Conservation (phyloP, 2,888 invertebrate genomes). For the Adelognathus sp. region DNA sequence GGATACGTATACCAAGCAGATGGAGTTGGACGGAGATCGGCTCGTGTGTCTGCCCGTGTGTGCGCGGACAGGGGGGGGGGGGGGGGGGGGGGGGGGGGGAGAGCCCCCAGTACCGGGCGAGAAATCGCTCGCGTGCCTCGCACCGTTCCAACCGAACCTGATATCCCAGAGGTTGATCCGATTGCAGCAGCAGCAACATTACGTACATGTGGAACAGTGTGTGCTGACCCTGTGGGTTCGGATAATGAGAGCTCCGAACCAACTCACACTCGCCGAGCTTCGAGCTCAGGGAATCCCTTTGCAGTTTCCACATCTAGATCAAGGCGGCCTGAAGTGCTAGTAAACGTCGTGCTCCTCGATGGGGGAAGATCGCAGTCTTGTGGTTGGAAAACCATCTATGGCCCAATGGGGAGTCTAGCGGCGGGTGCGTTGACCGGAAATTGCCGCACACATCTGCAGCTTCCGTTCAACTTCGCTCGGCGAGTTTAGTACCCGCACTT, state of each 20-base stretch:
- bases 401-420: no score
- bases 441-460: slow-evolving; percentile 16
- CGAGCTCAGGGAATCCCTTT: slow-evolving; percentile 12
- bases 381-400: no score
- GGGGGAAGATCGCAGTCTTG: no score
- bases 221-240: slow-evolving; percentile 9
- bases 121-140: slow-evolving; percentile 70
- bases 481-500: slow-evolving; percentile 66
- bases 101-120: slow-evolving; percentile 15
- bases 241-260: not conserved
- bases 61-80: not conserved
- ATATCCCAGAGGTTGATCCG: slow-evolving; percentile 64
- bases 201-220: slow-evolving; percentile 39
- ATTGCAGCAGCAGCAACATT: slow-evolving; percentile 31
- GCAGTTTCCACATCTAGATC: slow-evolving; percentile 12
- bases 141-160: slow-evolving; percentile 63
- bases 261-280: not conserved
- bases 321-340: not conserved
- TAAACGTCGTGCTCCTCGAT: not conserved
- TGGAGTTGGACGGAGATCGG: not conserved
- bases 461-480: slow-evolving; percentile 34
- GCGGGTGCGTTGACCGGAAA: slow-evolving; percentile 17
- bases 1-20: not conserved
- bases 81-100: slow-evolving; percentile 12
- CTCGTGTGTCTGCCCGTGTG: slow-evolving; percentile 18